A percentile compares a stretch with the other conserved stretches of the same genome.
Conservation (phyloP, 2,888 invertebrate genomes). For the Ophion ellenae region DNA sequence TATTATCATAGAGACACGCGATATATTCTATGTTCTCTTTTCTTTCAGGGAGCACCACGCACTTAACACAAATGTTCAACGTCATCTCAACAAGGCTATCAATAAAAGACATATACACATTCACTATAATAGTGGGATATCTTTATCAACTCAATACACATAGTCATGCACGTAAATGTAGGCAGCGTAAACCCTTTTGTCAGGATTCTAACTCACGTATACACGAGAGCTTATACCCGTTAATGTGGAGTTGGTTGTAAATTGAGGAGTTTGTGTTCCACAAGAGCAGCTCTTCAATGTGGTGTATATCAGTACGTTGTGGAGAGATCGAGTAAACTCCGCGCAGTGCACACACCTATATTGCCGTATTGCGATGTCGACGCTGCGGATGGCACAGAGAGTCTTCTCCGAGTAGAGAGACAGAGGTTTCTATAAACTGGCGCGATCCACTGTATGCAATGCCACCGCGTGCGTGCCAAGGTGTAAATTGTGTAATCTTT, state of each 20-base stretch:
- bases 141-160: slow-evolving; percentile 8
- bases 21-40: background rate
- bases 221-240: slow-evolving; percentile 43
- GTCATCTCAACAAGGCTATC: slow-evolving; percentile 30
- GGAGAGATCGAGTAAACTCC: slow-evolving; percentile 17
- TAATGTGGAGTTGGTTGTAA: slow-evolving; percentile 59
- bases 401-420: slow-evolving; percentile 2
- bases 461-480: too few relatives aligned
- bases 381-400: slow-evolving; percentile 17
- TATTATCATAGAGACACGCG: too few relatives aligned
- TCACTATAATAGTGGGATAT: slow-evolving; percentile 23
- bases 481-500: background rate
- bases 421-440: too few relatives aligned
- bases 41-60: background rate
- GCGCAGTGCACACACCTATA: slow-evolving; percentile 15
- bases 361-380: slow-evolving; percentile 39
- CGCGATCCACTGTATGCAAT: too few relatives aligned
- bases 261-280: slow-evolving; percentile 60
- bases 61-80: background rate
- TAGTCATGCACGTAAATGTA: background rate
- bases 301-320: slow-evolving; percentile 35
- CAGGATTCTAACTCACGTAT: slow-evolving; percentile 48
- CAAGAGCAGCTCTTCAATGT: slow-evolving; percentile 14
- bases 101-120: slow-evolving; percentile 11
- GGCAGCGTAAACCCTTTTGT: slow-evolving; percentile 27